Base-by-base conservation (phyloP, 2,888 invertebrate genomes). In the Hymenopus coronatus region DNA sequence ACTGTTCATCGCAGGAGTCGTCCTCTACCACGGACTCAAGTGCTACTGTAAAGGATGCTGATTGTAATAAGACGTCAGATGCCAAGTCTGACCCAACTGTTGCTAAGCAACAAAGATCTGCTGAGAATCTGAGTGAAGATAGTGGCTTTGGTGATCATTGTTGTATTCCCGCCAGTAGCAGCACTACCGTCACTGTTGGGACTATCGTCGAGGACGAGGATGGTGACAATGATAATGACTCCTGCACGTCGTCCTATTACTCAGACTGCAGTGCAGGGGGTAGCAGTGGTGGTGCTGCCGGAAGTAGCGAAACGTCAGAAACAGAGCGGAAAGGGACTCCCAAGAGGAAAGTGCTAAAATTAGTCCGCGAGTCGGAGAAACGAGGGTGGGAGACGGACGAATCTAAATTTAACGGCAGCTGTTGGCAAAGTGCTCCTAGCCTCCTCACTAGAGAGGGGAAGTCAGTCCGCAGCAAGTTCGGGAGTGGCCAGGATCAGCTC, bases 121-220 rank as follows among this genome's bases (percentile, higher is more conserved):
- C 95, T 30, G 97, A 97, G 92, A 97, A 97, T 94, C 94, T 97
- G 91, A 97, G 97, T 92, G 97, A 97, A 93, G 97, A 97, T 93
- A 97, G 96, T 91, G 97, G 97, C 88, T 97, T 96, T 93, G 95
- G 96, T 92, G 97, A 96, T 91, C 93, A 93, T 90, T 87, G 87
- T 27, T 87, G 87, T 27, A 92, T 93, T 85, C 92, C 91, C 87
- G 82, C 85, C 12, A 54, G 85, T 3, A 70, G 30, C 28, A 87
- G 82, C 28, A 28, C 28, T 25, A 15, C 86, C 9, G 54, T 7
- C 27, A 87, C 87, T 8, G 87, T 87, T 20, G 84, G 84, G 20
- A 84, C 88, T n/a, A 84, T 84, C 15, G 54, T 88, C 3, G 88
- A 88, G 46, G 88, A 89, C 90, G 89, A 90, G 90, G 54, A 70